Conservation (phyloP, 2,797 vertebrate genomes). For the Sus cebifrons region DNA sequence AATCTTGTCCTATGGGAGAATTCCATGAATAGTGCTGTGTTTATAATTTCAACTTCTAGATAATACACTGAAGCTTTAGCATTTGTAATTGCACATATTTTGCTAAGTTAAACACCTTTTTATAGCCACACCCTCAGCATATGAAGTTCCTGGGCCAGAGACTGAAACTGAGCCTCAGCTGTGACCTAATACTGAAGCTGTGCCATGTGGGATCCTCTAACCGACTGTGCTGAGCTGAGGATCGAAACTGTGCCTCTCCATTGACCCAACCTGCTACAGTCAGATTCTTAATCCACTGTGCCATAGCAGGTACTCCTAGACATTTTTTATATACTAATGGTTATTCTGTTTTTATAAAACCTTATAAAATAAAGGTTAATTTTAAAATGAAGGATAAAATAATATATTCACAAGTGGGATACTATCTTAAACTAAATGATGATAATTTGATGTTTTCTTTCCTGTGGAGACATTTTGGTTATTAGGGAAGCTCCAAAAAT, state of each 20-base stretch:
- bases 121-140: too few relatives aligned
- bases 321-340: not conserved
- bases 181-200: too few relatives aligned
- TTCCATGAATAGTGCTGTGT: conserved; percentile 17
- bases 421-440: not conserved
- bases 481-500: not conserved
- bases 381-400: not conserved
- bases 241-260: too few relatives aligned
- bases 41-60: conserved; percentile 52
- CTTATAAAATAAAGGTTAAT: not conserved
- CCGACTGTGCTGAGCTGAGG: too few relatives aligned
- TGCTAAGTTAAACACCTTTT: not conserved
- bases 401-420: not conserved
- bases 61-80: not conserved
- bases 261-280: too few relatives aligned
- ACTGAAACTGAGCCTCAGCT: not conserved
- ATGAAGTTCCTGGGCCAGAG: too few relatives aligned
- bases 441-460: not conserved
- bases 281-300: too few relatives aligned
- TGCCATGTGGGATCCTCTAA: too few relatives aligned
- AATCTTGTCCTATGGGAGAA: conserved; percentile 61
- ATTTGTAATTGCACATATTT: conserved; percentile 52
- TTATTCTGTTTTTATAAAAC: conserved; percentile 17
- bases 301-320: too few relatives aligned
- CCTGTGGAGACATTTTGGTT: not conserved